Conservation (phyloP, 2,888 invertebrate species). For the Cantharis rustica region DNA sequence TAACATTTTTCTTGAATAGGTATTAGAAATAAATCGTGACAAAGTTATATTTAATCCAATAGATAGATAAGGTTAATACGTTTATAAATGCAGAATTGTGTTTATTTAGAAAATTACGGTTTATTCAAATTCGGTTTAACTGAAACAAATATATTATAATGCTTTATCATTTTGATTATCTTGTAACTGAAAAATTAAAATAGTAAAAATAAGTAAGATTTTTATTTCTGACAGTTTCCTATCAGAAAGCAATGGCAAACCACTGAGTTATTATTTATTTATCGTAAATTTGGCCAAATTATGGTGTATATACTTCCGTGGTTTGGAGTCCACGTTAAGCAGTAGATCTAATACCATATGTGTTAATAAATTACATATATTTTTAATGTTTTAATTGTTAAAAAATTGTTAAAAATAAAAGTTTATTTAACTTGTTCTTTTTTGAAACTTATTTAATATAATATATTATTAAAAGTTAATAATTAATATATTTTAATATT, state of each 20-base stretch:
- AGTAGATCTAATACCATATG: no score
- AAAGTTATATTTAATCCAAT: not conserved
- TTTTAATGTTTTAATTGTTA: conserved; percentile 11
- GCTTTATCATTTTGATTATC: not conserved
- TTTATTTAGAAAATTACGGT: not conserved
- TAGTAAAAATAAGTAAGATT: not conserved
- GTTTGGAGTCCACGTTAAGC: no score
- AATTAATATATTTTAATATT: conserved; percentile 5
- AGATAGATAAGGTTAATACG: not conserved
- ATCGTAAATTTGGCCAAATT: no score
- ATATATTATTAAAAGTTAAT: no score
- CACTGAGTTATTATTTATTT: no score
- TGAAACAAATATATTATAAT: not conserved
- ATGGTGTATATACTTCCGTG: no score
- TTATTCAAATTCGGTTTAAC: not conserved
- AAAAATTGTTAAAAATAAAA: no score
- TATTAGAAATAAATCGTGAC: not conserved
- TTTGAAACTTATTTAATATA: no score
- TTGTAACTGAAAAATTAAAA: not conserved
- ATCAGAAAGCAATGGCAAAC: no score
- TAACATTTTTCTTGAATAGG: not conserved
- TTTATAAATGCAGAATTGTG: not conserved
- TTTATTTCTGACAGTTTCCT: no score
- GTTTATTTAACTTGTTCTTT: no score
- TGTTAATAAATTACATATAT: not conserved